Evolutionary conservation across 1,140 invertebrate species (phyloP).

Genomic region (Magallana angulata): DNA sequence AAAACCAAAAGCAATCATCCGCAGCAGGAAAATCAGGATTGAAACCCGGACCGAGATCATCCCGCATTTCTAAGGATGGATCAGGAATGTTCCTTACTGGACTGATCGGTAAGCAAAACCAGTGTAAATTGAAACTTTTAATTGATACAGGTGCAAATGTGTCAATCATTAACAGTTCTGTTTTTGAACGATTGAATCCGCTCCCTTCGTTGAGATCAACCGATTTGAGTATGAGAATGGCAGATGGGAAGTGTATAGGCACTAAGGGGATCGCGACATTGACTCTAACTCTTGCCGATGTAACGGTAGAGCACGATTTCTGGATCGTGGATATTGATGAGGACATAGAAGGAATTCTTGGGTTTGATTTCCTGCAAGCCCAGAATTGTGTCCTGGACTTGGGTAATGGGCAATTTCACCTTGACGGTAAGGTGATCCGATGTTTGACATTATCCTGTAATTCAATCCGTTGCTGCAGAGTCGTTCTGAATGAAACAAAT

Average conservation of each 20-base stretch:
- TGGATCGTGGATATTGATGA: not conserved
- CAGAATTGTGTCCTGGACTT: constrained; percentile 28
- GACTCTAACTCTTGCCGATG: not conserved
- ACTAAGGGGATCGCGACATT: not conserved
- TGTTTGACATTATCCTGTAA: not conserved
- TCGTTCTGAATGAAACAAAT: not conserved
- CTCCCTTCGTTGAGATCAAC: not conserved
- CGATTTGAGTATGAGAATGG: not conserved
- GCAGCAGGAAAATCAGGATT: no score
- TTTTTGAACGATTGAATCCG: not conserved
- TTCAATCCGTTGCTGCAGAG: not conserved
- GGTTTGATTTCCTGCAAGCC: not conserved
- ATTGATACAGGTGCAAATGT: not conserved
- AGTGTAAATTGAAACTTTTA: not conserved
- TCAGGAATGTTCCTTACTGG: not conserved
- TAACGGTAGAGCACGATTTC: not conserved
- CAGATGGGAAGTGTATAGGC: not conserved
- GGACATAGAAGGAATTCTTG: not conserved
- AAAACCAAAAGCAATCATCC: no score
- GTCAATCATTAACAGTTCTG: not conserved
- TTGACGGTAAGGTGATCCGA: not conserved
- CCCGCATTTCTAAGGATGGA: not conserved
- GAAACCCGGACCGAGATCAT: no score
- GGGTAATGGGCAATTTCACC: not conserved
- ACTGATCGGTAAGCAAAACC: not conserved